These are phyloP conservation scores for Popillia japonica DNA, from an alignment of 1,140 invertebrate genomes.

Conservation along the genomic window DNA sequence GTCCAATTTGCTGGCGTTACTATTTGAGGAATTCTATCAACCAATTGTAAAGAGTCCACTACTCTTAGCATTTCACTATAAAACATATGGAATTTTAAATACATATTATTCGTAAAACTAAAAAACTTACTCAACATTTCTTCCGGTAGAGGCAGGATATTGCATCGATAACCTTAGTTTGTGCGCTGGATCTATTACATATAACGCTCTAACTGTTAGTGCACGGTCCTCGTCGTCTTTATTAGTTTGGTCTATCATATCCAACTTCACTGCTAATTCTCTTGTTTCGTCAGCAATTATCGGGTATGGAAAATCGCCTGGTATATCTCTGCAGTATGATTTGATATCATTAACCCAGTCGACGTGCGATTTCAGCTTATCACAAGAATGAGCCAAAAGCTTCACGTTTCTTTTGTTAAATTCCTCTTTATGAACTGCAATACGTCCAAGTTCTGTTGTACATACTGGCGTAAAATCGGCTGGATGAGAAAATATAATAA, in stretches of 20 bases:
- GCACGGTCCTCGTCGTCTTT: slow-evolving; percentile 76
- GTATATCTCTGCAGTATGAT: slow-evolving; percentile 74
- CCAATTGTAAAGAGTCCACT: slow-evolving; percentile 88
- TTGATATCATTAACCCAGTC: slow-evolving; percentile 86
- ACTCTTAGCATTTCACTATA: slow-evolving; percentile 88
- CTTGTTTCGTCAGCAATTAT: slow-evolving; percentile 87
- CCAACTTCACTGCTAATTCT: slow-evolving; percentile 77
- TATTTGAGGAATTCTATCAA: slow-evolving; percentile 74
- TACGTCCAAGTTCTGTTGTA: slow-evolving; percentile 87
- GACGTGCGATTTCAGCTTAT: slow-evolving; percentile 78
- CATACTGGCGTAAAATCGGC: slow-evolving; percentile 95
- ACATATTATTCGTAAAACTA: background rate
- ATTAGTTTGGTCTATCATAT: slow-evolving; percentile 88
- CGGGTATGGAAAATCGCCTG: slow-evolving; percentile 80
- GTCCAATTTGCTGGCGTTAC: slow-evolving; percentile 89
- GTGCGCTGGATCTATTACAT: slow-evolving; percentile 88
- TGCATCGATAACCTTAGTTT: slow-evolving; percentile 85
- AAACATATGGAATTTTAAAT: slow-evolving; percentile 50
- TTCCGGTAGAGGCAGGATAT: slow-evolving; percentile 90
- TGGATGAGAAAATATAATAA: slow-evolving; percentile 90
- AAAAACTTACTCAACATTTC: slow-evolving; percentile 86
- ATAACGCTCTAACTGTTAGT: slow-evolving; percentile 84
- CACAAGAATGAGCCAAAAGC: slow-evolving; percentile 87
- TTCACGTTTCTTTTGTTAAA: slow-evolving; percentile 85
- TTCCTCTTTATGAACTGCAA: slow-evolving; percentile 77